A percentile compares a stretch with the other conserved stretches of the same genome.
These are phyloP conservation scores for Cheilosia vulpina DNA, from an alignment of 2,888 invertebrate genomes.

Conservation along the genomic window DNA sequence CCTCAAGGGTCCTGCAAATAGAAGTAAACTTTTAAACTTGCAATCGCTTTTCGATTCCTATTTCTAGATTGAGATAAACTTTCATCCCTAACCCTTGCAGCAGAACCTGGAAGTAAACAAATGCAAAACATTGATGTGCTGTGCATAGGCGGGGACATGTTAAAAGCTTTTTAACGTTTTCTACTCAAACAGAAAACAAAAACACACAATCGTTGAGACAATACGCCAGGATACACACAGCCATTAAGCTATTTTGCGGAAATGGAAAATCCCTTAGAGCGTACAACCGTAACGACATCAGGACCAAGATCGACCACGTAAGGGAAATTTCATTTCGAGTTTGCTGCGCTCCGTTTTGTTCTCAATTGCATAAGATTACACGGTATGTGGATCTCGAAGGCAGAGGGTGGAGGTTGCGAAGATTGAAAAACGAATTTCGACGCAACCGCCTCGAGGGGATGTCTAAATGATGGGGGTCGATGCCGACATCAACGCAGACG, in stretches of 20 bases:
- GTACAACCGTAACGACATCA: slow-evolving; percentile 74
- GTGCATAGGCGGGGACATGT: not conserved
- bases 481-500: slow-evolving; percentile 21
- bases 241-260: slow-evolving; percentile 71
- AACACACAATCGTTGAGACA: slow-evolving; percentile 68
- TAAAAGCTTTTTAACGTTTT: slow-evolving; percentile 65
- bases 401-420: slow-evolving; percentile 15
- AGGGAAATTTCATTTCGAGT: slow-evolving; percentile 48
- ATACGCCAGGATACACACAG: slow-evolving; percentile 69
- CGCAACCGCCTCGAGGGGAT: slow-evolving; percentile 56
- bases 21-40: slow-evolving; percentile 53
- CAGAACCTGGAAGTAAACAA: slow-evolving; percentile 59
- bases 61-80: slow-evolving; percentile 54
- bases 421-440: slow-evolving; percentile 50
- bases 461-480: slow-evolving; percentile 35
- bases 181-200: slow-evolving; percentile 31
- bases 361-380: slow-evolving; percentile 63
- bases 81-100: slow-evolving; percentile 61
- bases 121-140: slow-evolving; percentile 3
- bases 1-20: slow-evolving; percentile 54
- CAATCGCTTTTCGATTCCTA: slow-evolving; percentile 32
- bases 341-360: slow-evolving; percentile 39
- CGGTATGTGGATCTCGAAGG: slow-evolving; percentile 44
- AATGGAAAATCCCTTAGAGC: slow-evolving; percentile 70
- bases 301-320: slow-evolving; percentile 62